phyloP scores from a whole-genome alignment of 2,888 invertebrate genomes.

The Limenitis camilla region DNA sequence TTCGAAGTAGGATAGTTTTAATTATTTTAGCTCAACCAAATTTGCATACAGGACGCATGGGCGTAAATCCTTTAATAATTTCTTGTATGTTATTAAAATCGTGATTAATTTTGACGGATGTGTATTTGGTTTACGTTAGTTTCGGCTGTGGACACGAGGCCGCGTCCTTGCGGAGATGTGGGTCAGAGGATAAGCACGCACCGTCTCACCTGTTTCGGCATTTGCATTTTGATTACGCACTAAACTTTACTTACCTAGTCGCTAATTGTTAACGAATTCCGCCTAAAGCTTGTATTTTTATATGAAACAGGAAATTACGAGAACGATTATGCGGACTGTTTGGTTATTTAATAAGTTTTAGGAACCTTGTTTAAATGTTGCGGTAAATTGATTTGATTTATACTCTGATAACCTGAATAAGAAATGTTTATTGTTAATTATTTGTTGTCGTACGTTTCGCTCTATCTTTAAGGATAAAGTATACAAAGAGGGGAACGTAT shows the following conservation, averaged over 20 bases:
- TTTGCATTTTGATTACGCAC: conserved; percentile 68
- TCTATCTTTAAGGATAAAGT: background rate
- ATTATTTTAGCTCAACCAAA: background rate
- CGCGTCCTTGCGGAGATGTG: conserved; percentile 67
- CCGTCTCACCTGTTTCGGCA: conserved; percentile 33
- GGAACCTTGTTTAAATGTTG: background rate
- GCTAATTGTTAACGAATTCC: conserved; percentile 59
- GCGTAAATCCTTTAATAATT: background rate
- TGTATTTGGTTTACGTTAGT: conserved; percentile 6
- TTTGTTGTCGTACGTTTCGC: background rate
- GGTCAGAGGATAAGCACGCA: conserved; percentile 64
- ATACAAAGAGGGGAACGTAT: background rate
- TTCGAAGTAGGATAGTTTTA: conserved; percentile 1
- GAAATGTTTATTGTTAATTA: background rate
- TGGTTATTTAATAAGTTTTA: conserved; percentile 17
- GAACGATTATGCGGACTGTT: conserved; percentile 30
- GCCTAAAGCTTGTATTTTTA: conserved; percentile 25
- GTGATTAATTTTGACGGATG: conserved; percentile 5
- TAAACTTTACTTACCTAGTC: conserved; percentile 31
- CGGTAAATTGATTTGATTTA: background rate
- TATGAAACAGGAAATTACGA: conserved; percentile 38
- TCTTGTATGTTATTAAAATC: background rate
- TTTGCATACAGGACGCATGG: background rate
- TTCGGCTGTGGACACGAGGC: conserved; percentile 33
- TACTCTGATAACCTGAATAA: background rate